phyloP scores from a whole-genome alignment of 2,113 vertebrate genomes.

The Lasiurus cinereus region DNA sequence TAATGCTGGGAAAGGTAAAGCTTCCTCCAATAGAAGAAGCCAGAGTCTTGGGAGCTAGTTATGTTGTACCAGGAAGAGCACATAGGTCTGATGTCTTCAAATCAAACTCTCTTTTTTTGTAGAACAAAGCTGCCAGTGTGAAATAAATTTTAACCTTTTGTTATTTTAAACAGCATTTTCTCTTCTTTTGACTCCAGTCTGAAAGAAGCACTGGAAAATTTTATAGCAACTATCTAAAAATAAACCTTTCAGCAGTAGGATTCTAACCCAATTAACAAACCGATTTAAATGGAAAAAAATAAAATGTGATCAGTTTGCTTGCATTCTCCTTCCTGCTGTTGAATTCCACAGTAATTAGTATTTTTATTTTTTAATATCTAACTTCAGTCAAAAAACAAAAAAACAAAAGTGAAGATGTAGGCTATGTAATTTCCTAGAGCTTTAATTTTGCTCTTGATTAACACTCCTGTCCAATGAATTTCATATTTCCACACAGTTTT shows the following conservation, averaged over 20 bases:
- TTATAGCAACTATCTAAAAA: slow-evolving; percentile 79
- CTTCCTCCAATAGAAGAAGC: background rate
- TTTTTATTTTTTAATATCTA: slow-evolving; percentile 62
- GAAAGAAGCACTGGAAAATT: slow-evolving; percentile 74
- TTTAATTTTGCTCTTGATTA: slow-evolving; percentile 44
- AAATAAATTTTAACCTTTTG: slow-evolving; percentile 58
- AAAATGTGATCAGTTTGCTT: slow-evolving; percentile 71
- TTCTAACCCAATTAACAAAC: slow-evolving; percentile 75
- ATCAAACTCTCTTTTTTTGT: background rate
- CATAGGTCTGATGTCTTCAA: background rate
- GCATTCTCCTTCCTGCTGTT: slow-evolving; percentile 63
- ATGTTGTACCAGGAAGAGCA: background rate
- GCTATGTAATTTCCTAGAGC: background rate
- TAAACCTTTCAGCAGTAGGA: slow-evolving; percentile 58
- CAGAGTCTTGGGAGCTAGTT: background rate
- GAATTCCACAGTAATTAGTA: slow-evolving; percentile 76
- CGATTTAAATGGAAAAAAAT: slow-evolving; percentile 79
- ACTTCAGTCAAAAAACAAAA: slow-evolving; percentile 11
- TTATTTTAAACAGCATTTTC: slow-evolving; percentile 74
- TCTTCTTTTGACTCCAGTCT: slow-evolving; percentile 77
- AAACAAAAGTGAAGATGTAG: background rate
- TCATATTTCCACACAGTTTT: background rate
- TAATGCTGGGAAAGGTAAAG: background rate
- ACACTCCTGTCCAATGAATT: background rate
- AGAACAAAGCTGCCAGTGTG: slow-evolving; percentile 55